Evolutionary conservation across 2,888 invertebrate genomes (phyloP), one percentile per base, ranked within the genome.

Genomic region (Actias luna): DNA sequence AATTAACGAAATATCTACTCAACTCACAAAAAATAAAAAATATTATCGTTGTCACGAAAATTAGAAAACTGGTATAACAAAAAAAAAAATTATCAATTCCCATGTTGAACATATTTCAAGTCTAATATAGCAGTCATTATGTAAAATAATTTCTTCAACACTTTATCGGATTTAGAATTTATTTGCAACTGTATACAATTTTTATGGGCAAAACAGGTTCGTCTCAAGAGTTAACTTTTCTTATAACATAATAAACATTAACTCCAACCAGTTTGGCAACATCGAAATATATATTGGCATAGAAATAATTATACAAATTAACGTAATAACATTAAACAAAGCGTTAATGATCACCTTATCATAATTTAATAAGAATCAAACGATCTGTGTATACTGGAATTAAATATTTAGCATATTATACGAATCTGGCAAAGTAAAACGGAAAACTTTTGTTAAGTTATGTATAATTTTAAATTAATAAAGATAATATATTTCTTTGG

Each of bases 91-190:
- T 25, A 42, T 42, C 18, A 18, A 10, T 4, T 25, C 12, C 25
- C 46, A 25, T 12, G 22, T 25, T 10, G 25, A 18, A 46, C 7
- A 18, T 46, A 46, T 46, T 46, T 46, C 22, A 46, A 50, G 25
- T 50, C 2, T 50, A 50, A 10, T 2, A 14, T 25, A 50, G 12
- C 22, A 22, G 22, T 12, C 12, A 50, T 50, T 50, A 50, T 50
- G 46, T 25, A 50, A 50, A 50, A 50, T 50, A 50, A 50, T 50
- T 50, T 50, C 10, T 46, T 46, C 22, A 46, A 10, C 46, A 46
- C 46, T 3, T 46, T 50, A 25, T 50, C 46, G 46, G 25, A 25
- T 50, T 25, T 25, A 50, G 46, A 50, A 25, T 50, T 25, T 25
- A 50, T 50, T 50, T 50, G 25, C 12, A 25, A 50, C 46, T 22